Base-by-base conservation (phyloP, 2,113 vertebrate genomes). In the Macquaria ambigua region DNA sequence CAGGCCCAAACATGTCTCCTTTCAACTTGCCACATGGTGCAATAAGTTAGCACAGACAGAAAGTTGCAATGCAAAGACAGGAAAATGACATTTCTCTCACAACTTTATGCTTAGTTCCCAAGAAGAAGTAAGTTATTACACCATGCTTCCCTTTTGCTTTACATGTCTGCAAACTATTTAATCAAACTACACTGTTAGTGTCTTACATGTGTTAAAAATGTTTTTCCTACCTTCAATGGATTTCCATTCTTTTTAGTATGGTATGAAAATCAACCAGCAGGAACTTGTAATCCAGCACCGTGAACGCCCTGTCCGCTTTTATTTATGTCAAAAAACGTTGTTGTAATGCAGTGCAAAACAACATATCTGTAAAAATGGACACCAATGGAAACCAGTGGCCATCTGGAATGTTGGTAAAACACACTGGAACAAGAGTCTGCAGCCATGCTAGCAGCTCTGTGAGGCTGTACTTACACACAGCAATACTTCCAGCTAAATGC, bases 111-210 rank as follows among this genome's bases (percentile, higher is more conserved):
- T 46, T 15, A 6, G 2, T 53, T 72, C 16, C 20, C 1, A 5
- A 39, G 43, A 85, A 84, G 56, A 73, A 62, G 52, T 74, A 87
- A 82, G 64, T 67, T 62, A 41, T 61, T 81, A 34, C 63, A 64
- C 23, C 34, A 56, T 41, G 15, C 12, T 61, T 6, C 50, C 5
- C 66, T 28, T 14, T 31, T 62, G 8, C 41, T 62, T 70, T 63
- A 43, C 23, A 55, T 23, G 10, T 2, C 31, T 52, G n/a, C 39
- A 55, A 10, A 23, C 39, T 63, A 18, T 50, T 12, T 5, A 11
- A 43, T 46, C 15, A 76, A 58, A 25, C 7, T 5, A 46, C 4
- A 21, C 31, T 21, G 21, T 2, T 10, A 31, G 15, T 4, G 8
- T 71, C 11, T 15, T 6, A 16, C 14, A 64, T 55, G 12, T 28